Conservation (phyloP, 1,140 invertebrate genomes). For the Plectrocnemia conspersa region DNA sequence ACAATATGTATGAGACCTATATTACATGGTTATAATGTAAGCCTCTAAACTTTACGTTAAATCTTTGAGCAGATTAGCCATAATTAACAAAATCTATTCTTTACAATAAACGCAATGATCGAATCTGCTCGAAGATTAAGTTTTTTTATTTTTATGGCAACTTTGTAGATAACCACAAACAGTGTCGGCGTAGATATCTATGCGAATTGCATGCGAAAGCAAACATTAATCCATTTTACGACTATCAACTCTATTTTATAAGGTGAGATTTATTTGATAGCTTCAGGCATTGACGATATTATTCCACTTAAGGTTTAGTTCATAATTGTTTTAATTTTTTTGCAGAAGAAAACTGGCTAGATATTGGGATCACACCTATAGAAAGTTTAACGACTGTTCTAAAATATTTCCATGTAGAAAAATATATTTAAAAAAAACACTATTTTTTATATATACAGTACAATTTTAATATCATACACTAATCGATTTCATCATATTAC, state of each 20-base stretch:
- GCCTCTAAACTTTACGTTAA: no score
- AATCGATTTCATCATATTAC: no score
- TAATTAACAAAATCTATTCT: no score
- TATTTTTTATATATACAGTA: no score
- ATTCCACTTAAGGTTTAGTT: not conserved
- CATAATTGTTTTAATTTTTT: not conserved
- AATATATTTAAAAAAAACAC: not conserved
- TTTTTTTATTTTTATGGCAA: no score
- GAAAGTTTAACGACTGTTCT: slow-evolving; percentile 24
- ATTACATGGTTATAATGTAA: no score
- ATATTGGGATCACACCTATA: slow-evolving; percentile 29
- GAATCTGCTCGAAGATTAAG: no score
- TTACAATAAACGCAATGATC: no score
- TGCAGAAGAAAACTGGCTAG: slow-evolving; percentile 22
- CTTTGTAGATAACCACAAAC: slow-evolving; percentile 43
- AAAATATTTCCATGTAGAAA: slow-evolving; percentile 24
- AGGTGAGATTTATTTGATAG: slow-evolving; percentile 40
- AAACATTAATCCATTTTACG: slow-evolving; percentile 40
- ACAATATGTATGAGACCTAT: no score
- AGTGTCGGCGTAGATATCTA: slow-evolving; percentile 41
- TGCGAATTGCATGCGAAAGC: slow-evolving; percentile 44
- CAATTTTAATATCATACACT: no score
- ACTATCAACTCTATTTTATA: slow-evolving; percentile 47
- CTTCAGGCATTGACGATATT: not conserved
- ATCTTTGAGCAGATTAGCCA: no score